Percentiles rank a stretch among this genome's conserved stretches.
Evolutionary conservation across 2,888 invertebrate species (phyloP).

Genomic region (Thalpophila matura): DNA sequence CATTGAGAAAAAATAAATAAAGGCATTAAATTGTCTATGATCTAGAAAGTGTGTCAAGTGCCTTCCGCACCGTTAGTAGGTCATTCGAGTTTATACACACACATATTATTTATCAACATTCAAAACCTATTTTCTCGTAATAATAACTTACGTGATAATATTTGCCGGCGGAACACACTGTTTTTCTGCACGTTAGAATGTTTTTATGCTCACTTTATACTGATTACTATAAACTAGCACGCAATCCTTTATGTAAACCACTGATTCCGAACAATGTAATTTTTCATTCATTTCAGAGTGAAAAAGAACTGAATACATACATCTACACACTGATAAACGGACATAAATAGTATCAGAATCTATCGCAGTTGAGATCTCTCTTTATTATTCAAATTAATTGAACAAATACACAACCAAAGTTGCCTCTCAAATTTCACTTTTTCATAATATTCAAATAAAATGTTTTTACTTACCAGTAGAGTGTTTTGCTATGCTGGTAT

Average conservation of each 20-base stretch:
- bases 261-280: constrained; percentile 26
- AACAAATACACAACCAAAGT: constrained; percentile 59
- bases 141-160: constrained; percentile 56
- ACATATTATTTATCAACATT: constrained; percentile 49
- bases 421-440: constrained; percentile 60
- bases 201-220: constrained; percentile 29
- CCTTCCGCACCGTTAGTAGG: constrained; percentile 52
- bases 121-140: constrained; percentile 23
- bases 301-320: constrained; percentile 54
- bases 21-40: constrained; percentile 48
- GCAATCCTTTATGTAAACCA: constrained; percentile 51
- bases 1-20: constrained; percentile 30
- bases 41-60: constrained; percentile 63
- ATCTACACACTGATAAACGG: constrained; percentile 61
- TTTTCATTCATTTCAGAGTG: constrained; percentile 53
- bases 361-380: constrained; percentile 66
- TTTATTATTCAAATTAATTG: constrained; percentile 74
- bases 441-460: constrained; percentile 34
- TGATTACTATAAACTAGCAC: constrained; percentile 47
- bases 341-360: constrained; percentile 64
- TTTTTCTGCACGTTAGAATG: constrained; percentile 48
- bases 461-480: constrained; percentile 61
- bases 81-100: constrained; percentile 41
- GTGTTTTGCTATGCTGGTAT: constrained; percentile 28
- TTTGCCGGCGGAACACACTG: constrained; percentile 45